phyloP scores from a whole-genome alignment of 2,113 vertebrate genomes.

The Mus spicilegus region DNA sequence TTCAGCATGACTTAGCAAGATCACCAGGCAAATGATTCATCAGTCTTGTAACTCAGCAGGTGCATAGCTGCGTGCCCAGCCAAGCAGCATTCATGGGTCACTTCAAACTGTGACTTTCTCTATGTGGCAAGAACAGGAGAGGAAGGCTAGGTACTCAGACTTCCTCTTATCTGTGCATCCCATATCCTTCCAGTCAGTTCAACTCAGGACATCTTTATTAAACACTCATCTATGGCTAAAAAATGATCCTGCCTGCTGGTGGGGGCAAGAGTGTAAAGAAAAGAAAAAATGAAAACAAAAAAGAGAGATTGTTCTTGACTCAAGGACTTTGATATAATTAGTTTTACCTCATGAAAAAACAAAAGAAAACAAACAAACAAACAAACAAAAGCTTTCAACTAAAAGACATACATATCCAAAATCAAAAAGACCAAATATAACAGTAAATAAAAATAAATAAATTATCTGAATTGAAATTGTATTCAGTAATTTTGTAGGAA shows the following conservation, averaged over 20 bases:
- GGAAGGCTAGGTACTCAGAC: conserved; percentile 49
- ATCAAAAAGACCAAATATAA: not conserved
- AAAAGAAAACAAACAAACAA: not conserved
- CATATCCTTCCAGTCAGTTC: conserved; percentile 35
- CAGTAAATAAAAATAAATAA: not conserved
- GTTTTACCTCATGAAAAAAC: not conserved
- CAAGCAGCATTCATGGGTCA: conserved; percentile 74
- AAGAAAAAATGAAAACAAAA: not conserved
- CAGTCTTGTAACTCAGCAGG: conserved; percentile 74
- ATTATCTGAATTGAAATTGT: not conserved
- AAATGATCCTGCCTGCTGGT: not conserved
- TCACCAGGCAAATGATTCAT: conserved; percentile 60
- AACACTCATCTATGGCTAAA: not conserved
- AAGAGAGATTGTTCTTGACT: not conserved
- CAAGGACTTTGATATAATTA: not conserved
- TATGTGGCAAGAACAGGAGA: conserved; percentile 79
- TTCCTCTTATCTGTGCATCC: conserved; percentile 73
- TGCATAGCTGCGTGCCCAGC: conserved; percentile 59
- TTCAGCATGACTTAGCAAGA: conserved; percentile 72
- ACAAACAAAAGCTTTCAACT: not conserved
- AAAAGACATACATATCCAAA: not conserved
- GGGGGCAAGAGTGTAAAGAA: not conserved
- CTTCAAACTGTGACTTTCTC: conserved; percentile 86
- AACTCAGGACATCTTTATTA: conserved; percentile 28
- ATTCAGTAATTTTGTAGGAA: not conserved